Conservation (phyloP, 2,888 invertebrate species). For the Iselma pallidipennis region DNA sequence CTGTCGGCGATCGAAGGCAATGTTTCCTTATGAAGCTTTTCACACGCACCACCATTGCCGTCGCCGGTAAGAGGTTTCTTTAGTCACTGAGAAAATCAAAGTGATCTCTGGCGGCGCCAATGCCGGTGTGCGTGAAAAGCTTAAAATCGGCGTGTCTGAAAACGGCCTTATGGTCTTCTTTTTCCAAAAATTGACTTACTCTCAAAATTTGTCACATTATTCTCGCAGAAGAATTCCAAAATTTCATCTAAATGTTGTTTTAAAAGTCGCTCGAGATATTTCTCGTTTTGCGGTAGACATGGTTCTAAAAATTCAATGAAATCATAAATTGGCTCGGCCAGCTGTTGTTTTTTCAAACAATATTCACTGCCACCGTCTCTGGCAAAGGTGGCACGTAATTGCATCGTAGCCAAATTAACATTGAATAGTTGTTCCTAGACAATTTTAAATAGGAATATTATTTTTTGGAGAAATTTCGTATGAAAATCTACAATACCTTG, state of each 20-base stretch:
- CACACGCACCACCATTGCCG: too few relatives aligned
- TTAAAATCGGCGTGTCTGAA: too few relatives aligned
- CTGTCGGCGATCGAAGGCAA: too few relatives aligned
- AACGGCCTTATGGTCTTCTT: too few relatives aligned
- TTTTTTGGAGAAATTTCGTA: too few relatives aligned
- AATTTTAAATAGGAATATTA: too few relatives aligned
- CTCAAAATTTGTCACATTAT: not conserved
- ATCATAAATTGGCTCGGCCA: not conserved
- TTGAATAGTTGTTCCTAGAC: not conserved
- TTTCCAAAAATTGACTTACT: not conserved
- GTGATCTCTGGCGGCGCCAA: too few relatives aligned
- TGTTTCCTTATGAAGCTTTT: too few relatives aligned
- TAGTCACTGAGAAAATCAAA: too few relatives aligned
- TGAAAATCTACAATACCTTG: not conserved
- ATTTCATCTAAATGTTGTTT: not conserved
- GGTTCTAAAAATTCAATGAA: not conserved
- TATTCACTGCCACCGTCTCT: not conserved
- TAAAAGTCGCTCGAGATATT: not conserved
- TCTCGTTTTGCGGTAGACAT: not conserved
- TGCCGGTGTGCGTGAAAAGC: too few relatives aligned
- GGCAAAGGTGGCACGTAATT: not conserved
- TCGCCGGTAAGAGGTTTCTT: too few relatives aligned
- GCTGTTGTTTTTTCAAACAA: not conserved
- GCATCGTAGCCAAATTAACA: not conserved
- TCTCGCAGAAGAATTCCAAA: not conserved